phyloP scores from a whole-genome alignment of 92 coral and sea anemone genomes.

The Phymanthus crucifer region DNA sequence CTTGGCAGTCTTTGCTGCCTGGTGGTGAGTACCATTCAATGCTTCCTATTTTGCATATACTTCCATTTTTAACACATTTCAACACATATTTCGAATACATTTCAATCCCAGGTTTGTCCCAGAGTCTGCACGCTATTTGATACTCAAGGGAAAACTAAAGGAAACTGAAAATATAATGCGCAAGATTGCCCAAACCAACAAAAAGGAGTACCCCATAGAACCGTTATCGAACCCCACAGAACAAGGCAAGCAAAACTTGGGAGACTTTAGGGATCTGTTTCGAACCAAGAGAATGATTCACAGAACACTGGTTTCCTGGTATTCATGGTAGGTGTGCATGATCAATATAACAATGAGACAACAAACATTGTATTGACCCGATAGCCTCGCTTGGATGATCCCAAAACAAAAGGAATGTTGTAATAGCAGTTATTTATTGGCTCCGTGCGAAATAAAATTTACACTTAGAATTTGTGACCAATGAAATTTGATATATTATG shows the following conservation, averaged over 20 bases:
- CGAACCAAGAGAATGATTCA: conserved; percentile 59
- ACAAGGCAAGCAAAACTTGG: conserved; percentile 55
- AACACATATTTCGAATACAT: background rate
- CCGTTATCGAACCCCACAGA: conserved; percentile 44
- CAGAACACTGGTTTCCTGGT: conserved; percentile 66
- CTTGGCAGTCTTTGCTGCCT: conserved; percentile 50
- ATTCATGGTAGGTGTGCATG: conserved; percentile 66
- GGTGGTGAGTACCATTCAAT: conserved; percentile 66
- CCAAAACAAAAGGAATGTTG: too few species aligned
- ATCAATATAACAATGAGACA: too few species aligned
- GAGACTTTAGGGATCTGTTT: conserved; percentile 69
- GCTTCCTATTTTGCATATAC: background rate
- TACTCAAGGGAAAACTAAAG: conserved; percentile 56
- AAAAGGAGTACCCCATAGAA: conserved; percentile 55
- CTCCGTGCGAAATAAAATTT: too few species aligned
- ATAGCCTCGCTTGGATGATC: too few species aligned
- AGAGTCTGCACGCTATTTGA: conserved; percentile 61
- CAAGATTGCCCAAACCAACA: conserved; percentile 51
- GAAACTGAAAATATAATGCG: conserved; percentile 60
- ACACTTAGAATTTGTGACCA: too few species aligned
- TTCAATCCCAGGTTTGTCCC: conserved; percentile 49
- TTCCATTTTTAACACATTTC: background rate
- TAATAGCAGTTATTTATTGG: too few species aligned
- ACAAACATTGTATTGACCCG: too few species aligned
- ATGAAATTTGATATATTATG: too few species aligned